A percentile compares a stretch with the other conserved stretches of the same genome.
phyloP scores from a whole-genome alignment of 1,140 invertebrate species.

The Sycophila sp. region DNA sequence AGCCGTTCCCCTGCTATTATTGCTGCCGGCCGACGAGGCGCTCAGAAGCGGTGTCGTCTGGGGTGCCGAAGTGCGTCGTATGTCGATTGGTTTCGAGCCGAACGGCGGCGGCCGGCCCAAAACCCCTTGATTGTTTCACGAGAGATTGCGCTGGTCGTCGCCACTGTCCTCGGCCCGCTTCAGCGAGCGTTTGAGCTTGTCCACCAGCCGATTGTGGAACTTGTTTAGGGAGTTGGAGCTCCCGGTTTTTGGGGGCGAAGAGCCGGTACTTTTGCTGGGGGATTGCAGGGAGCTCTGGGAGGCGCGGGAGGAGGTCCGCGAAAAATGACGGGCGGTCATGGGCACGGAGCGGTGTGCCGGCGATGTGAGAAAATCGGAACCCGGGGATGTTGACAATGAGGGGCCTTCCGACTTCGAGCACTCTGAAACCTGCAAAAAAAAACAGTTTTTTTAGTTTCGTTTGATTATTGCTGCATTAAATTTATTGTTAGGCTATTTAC shows the following conservation, averaged over 20 bases:
- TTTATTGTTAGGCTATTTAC: too few relatives aligned
- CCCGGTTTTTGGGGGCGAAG: conserved; percentile 70
- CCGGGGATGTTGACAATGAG: conserved; percentile 76
- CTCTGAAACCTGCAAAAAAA: conserved; percentile 70
- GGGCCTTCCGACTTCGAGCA: conserved; percentile 81
- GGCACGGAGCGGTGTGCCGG: conserved; percentile 75
- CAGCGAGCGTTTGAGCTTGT: conserved; percentile 82
- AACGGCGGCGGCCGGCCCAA: conserved; percentile 58
- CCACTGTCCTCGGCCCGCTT: conserved; percentile 72
- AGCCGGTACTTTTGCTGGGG: conserved; percentile 70
- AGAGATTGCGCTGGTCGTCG: conserved; percentile 66
- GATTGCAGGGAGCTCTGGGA: conserved; percentile 72
- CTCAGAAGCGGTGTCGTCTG: conserved; percentile 15
- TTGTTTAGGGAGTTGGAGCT: conserved; percentile 78
- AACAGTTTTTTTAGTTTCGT: not conserved
- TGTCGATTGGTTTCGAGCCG: conserved; percentile 62
- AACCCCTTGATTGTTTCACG: conserved; percentile 63
- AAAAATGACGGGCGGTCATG: conserved; percentile 70
- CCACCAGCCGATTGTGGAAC: conserved; percentile 85
- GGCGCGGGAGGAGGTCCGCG: conserved; percentile 69
- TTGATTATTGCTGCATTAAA: conserved; percentile 1
- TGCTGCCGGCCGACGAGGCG: conserved; percentile 9
- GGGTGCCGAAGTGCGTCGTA: conserved; percentile 62
- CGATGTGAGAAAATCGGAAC: conserved; percentile 72
- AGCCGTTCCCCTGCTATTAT: not conserved